Base-by-base conservation (phyloP, 2,113 vertebrate species). In the Nanorana parkeri region DNA sequence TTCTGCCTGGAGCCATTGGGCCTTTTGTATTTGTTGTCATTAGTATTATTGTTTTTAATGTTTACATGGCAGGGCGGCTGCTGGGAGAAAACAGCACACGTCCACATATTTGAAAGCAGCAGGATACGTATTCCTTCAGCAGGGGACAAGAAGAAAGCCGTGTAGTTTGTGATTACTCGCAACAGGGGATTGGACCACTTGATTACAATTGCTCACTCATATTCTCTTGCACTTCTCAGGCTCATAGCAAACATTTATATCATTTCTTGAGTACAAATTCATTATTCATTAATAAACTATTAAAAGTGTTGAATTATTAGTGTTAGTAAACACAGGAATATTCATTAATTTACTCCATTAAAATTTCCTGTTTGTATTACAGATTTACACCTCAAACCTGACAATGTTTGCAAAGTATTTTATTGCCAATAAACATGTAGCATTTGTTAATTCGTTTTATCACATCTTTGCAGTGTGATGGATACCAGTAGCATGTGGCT, bases 121-220 rank as follows among this genome's bases (percentile, higher is more conserved):
- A 73, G 54, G 71, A 19, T 56, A 29, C 28, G 8, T 29, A 55
- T 55, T 28, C 21, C 8, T 72, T 4, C 71, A 58, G 71, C 71
- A 74, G 71, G 71, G 71, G 24, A 58, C 13, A n/a, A 19, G 20
- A 20, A 58, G 54, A 58, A 58, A 32, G 4, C 54, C 60, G 54
- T 36, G 26, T 74, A 28, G 20, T 55, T 28, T 58, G 52, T 32
- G 54, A 55, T 60, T 58, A 54, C 69, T 58, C 23, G 24, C 17
- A 24, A 28, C 13, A 54, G 52, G 23, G 26, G 15, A 72, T 23
- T 20, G 17, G 17, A 28, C 51, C 60, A 20, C n/a, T 47, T 51
- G 67, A 69, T 69, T 47, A 54, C n/a, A 55, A 54, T 19, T n/a
- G 4, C 47, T 69, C 67, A 23, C 68, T 67, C 19, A 55, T 72